Base-by-base conservation (phyloP, 2,888 invertebrate species). In the Sminthurinus aureus region DNA sequence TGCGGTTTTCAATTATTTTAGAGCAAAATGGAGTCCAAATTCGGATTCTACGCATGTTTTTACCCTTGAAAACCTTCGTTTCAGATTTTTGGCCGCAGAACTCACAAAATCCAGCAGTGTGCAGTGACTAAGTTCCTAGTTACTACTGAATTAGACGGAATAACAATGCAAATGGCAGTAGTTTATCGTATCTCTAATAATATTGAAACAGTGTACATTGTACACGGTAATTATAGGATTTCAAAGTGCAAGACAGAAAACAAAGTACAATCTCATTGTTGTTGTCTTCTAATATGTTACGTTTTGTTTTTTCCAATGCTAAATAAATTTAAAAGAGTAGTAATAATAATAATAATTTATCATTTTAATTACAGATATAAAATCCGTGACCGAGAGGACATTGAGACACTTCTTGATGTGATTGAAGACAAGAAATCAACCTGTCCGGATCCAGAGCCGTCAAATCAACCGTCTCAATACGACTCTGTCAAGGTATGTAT, bases 391-490 rank as follows among this genome's bases (percentile, higher is more conserved):
- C 66, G 85, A 50, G 86, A 86, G 80, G 86, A 85, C 58, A 78
- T 77, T 24, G 38, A 38, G 38, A 38, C 38, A 38, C 74, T 83
- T 1, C 85, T 86, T 82, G 84, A 87, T 26, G 73, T 84, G 75
- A 71, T 87, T 38, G 85, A 85, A 51, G 86, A 86, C 51, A 79
- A 80, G 74, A 85, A 85, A 78, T 84, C 77, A 80, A 76, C 85
- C 1, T 84, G 84, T 79, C 86, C 87, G 66, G 77, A 80, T 81
- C 80, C 85, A 83, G 75, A 81, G 15, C 80, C 79, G 12, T 77
- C 71, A 52, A 82, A 75, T 76, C 78, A 58, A 24, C 83, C 79
- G 20, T 77, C 73, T 18, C 82, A 81, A 18, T 83, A 81, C 71
- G 85, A 85, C 22, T 78, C 83, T 51, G 83, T 83, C 66, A 85